phyloP scores from a whole-genome alignment of 30 jellyfish, hydroid and myxozoan genomes.

The Chrysaora quinquecirrha region DNA sequence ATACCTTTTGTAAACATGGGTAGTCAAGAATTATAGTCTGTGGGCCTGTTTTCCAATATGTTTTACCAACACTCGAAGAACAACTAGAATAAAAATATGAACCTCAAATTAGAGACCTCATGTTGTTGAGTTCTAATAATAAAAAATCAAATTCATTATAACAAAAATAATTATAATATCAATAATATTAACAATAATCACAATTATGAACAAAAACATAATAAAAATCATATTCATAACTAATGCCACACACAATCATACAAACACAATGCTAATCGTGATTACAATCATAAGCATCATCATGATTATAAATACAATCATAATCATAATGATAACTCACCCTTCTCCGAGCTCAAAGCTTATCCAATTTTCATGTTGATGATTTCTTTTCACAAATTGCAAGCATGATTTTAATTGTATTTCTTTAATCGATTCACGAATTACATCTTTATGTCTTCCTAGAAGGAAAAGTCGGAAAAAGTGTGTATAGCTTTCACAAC shows the following conservation, averaged over 20 bases:
- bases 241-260: too few species aligned
- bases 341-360: conserved; percentile 72
- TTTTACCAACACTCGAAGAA: conserved; percentile 76
- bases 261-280: too few species aligned
- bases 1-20: conserved; percentile 73
- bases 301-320: too few species aligned
- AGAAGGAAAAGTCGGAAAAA: neutral
- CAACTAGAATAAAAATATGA: conserved; percentile 32
- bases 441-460: conserved; percentile 39
- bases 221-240: neutral
- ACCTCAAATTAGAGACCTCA: too few species aligned
- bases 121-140: neutral
- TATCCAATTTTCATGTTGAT: conserved; percentile 54
- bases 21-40: conserved; percentile 64
- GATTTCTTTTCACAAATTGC: conserved; percentile 21
- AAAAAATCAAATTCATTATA: neutral
- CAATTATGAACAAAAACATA: neutral
- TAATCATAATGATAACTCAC: too few species aligned
- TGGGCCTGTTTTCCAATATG: conserved; percentile 68
- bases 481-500: too few species aligned
- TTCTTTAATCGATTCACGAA: conserved; percentile 57
- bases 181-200: neutral
- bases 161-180: too few species aligned
- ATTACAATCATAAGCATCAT: too few species aligned
- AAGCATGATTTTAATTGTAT: conserved; percentile 59